These are phyloP conservation scores for Ramphastos sulfuratus DNA, from an alignment of 2,113 vertebrate species.

Conservation along the genomic window DNA sequence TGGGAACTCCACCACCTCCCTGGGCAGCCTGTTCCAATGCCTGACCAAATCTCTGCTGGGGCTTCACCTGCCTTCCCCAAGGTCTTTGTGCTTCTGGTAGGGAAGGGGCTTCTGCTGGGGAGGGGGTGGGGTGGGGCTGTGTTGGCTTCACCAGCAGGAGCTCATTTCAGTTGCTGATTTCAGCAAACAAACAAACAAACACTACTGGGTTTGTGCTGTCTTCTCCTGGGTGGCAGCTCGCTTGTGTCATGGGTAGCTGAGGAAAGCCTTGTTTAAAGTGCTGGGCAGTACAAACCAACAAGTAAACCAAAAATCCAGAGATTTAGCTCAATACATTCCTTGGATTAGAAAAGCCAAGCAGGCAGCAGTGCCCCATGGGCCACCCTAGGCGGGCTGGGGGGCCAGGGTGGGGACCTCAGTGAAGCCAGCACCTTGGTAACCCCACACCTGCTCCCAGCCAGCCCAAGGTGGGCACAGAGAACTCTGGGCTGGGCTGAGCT, in stretches of 20 bases:
- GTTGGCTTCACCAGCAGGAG: not conserved
- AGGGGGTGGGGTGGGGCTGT: not conserved
- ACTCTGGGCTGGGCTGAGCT: no score
- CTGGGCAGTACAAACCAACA: slow-evolving; percentile 70
- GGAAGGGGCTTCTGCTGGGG: not conserved
- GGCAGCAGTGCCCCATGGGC: not conserved
- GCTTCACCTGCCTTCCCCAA: not conserved
- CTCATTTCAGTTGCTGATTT: slow-evolving; percentile 46
- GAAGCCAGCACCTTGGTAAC: slow-evolving; percentile 24
- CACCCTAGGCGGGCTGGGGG: not conserved
- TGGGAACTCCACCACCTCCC: no score
- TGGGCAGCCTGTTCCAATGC: no score
- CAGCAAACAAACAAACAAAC: not conserved
- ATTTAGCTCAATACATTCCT: slow-evolving; percentile 47
- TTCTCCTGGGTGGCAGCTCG: not conserved
- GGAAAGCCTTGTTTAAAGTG: slow-evolving; percentile 76
- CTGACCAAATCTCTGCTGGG: not conserved
- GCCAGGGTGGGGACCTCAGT: not conserved
- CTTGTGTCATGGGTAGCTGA: slow-evolving; percentile 43
- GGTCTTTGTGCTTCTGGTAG: not conserved
- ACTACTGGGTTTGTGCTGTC: no score
- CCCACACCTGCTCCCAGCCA: not conserved
- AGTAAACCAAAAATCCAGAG: slow-evolving; percentile 49
- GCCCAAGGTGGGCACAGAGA: no score
- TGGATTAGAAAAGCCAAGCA: slow-evolving; percentile 32